Percentiles rank a stretch among this genome's conserved stretches.
Evolutionary conservation across 2,113 vertebrate genomes (phyloP).

Genomic region (Ursus arctos): DNA sequence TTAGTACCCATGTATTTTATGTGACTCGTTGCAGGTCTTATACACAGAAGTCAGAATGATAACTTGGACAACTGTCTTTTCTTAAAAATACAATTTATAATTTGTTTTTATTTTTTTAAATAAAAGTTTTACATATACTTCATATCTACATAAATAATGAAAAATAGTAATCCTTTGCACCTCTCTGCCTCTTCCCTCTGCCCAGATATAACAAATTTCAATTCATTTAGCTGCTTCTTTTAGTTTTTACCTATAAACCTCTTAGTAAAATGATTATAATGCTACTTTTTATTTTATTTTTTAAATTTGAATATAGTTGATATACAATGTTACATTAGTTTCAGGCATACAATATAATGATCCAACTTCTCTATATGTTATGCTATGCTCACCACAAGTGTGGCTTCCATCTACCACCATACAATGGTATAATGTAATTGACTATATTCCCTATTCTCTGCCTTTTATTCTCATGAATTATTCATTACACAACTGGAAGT

Average conservation of each 20-base stretch:
- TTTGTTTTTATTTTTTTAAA: not conserved
- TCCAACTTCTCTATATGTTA: not conserved
- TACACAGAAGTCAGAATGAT: not conserved
- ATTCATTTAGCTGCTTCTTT: not conserved
- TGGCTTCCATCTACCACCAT: not conserved
- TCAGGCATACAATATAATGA: not conserved
- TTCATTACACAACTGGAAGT: not conserved
- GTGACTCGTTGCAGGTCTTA: not conserved
- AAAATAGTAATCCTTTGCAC: not conserved
- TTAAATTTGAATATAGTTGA: not conserved
- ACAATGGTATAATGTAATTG: not conserved
- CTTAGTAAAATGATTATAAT: not conserved
- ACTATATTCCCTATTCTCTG: not conserved
- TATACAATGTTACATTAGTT: not conserved
- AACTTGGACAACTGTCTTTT: not conserved
- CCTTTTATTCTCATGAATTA: not conserved
- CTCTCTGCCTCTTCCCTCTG: not conserved
- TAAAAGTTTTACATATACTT: not conserved
- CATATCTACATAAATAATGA: not conserved
- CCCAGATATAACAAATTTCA: not conserved
- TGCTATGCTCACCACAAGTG: not conserved
- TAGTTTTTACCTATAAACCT: not conserved
- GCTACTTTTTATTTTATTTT: not conserved
- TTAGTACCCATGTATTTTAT: not conserved
- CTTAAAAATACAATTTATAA: not conserved